phyloP scores from a whole-genome alignment of 2,888 invertebrate genomes.

The Pseudanteris insignis region DNA sequence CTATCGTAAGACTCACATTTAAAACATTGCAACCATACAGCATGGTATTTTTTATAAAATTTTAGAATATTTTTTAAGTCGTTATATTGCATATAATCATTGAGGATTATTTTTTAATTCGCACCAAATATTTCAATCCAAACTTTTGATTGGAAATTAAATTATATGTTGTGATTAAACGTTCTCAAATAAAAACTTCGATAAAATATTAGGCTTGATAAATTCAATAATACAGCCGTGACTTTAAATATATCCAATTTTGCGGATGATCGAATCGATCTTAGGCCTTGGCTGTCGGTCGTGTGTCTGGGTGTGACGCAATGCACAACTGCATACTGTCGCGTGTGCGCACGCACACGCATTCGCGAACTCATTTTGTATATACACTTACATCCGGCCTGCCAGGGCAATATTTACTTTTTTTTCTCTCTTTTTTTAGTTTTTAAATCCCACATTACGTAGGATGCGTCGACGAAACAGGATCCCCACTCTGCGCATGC shows the following conservation, averaged over 20 bases:
- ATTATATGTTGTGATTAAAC: too few relatives aligned
- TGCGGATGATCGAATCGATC: slow-evolving; percentile 52
- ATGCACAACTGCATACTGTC: slow-evolving; percentile 26
- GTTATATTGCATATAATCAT: too few relatives aligned
- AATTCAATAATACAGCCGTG: slow-evolving; percentile 33
- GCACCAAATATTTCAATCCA: too few relatives aligned
- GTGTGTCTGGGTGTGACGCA: slow-evolving; percentile 36
- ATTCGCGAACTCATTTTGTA: neutral
- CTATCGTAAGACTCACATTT: too few relatives aligned
- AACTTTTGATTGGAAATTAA: neutral
- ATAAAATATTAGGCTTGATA: neutral
- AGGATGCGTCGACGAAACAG: slow-evolving; percentile 38
- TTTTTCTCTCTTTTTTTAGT: too few relatives aligned
- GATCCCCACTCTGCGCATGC: slow-evolving; percentile 32
- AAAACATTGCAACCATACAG: too few relatives aligned
- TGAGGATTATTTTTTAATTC: too few relatives aligned
- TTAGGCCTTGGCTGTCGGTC: slow-evolving; percentile 47
- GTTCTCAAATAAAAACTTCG: neutral
- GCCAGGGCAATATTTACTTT: slow-evolving; percentile 26
- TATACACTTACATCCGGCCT: slow-evolving; percentile 23
- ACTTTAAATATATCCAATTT: slow-evolving; percentile 46
- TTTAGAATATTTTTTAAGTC: too few relatives aligned
- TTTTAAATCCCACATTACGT: slow-evolving; percentile 35
- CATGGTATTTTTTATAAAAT: too few relatives aligned
- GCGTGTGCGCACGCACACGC: too few relatives aligned